Evolutionary conservation across 2,797 vertebrate genomes (phyloP).

Genomic region (Prionace glauca): DNA sequence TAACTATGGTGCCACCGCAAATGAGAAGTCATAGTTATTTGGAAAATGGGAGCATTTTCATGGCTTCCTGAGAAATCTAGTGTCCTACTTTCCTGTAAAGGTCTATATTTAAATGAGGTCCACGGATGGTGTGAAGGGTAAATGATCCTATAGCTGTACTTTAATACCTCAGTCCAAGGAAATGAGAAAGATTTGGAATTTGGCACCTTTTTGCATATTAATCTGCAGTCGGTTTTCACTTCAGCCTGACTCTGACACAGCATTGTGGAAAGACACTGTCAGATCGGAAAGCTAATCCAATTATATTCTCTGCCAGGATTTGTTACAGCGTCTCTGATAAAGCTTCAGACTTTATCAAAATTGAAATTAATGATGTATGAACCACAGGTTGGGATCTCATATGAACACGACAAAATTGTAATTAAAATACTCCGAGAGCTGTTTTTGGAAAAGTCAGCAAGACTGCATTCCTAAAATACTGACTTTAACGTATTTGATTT

Average conservation of each 20-base stretch:
- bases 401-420: constrained; percentile 21
- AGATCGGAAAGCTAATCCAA: constrained; percentile 35
- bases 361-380: constrained; percentile 38
- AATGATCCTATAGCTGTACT: background rate
- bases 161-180: constrained; percentile 11
- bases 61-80: background rate
- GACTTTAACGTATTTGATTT: constrained; percentile 9
- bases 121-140: background rate
- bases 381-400: background rate
- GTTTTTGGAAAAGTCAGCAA: constrained; percentile 29
- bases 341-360: constrained; percentile 37
- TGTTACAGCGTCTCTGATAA: constrained; percentile 29
- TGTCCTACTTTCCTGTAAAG: background rate
- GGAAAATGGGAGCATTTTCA: background rate
- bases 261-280: constrained; percentile 28
- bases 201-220: constrained; percentile 5
- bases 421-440: constrained; percentile 25
- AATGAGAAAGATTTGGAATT: background rate
- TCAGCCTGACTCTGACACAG: background rate
- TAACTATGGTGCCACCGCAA: no score
- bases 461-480: constrained; percentile 22
- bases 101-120: background rate
- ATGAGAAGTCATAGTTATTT: no score
- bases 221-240: constrained; percentile 32
- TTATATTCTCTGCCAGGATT: constrained; percentile 34